Conservation (phyloP, 2,888 invertebrate genomes). For the Malthinus seriepunctatus region DNA sequence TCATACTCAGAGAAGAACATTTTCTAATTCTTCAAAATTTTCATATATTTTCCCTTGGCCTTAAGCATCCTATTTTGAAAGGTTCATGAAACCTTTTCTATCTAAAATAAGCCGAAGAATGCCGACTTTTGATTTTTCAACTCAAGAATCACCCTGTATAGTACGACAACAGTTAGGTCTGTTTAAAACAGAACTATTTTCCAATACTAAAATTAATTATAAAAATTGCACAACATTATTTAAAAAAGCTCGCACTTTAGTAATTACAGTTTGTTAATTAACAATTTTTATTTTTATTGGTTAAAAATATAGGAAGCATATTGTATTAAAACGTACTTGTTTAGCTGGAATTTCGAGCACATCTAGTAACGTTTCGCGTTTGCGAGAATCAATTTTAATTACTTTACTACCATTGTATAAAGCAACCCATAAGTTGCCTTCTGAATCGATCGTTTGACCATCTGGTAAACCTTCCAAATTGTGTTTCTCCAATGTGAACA, state of each 20-base stretch:
- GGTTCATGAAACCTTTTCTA: no score
- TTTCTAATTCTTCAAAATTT: no score
- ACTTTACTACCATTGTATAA: conserved; percentile 70
- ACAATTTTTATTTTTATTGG: not conserved
- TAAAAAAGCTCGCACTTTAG: no score
- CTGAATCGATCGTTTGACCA: conserved; percentile 80
- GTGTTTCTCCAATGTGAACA: conserved; percentile 60
- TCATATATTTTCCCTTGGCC: no score
- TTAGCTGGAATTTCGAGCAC: conserved; percentile 66
- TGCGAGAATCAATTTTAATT: conserved; percentile 58
- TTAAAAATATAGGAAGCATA: not conserved
- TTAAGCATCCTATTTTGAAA: no score
- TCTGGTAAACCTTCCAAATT: conserved; percentile 62
- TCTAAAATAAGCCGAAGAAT: no score
- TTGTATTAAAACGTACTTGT: conserved; percentile 60
- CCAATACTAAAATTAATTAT: no score
- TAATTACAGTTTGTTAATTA: not conserved
- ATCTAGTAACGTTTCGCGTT: conserved; percentile 57
- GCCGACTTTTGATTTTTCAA: no score
- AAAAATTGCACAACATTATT: not conserved
- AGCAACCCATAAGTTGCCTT: conserved; percentile 79
- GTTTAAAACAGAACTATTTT: no score
- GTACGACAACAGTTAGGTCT: no score
- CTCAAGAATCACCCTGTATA: no score
- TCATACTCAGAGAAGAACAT: no score